Percentiles rank a stretch among this genome's conserved stretches.
These are phyloP conservation scores for Ametastegia equiseti DNA, from an alignment of 2,888 invertebrate species.

Conservation along the genomic window DNA sequence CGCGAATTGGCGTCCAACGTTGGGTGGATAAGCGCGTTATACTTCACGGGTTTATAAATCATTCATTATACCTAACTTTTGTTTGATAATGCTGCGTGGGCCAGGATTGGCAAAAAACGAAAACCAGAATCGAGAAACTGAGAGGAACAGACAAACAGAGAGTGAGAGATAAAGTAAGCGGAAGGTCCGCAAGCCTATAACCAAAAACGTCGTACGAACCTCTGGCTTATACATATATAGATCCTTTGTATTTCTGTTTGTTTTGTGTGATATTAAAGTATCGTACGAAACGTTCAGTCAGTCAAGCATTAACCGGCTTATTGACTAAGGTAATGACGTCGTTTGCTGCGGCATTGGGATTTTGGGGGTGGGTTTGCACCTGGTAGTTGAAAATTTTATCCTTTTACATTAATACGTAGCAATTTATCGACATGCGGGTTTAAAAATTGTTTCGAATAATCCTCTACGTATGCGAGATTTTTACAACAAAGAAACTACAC, in stretches of 20 bases:
- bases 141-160: not conserved
- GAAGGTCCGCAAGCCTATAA: not conserved
- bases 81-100: not conserved
- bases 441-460: not conserved
- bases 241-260: slow-evolving; percentile 27
- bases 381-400: not conserved
- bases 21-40: slow-evolving; percentile 6
- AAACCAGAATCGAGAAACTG: not conserved
- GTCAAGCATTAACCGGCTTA: slow-evolving; percentile 10
- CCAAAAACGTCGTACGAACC: not conserved
- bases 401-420: not conserved
- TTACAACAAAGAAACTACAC: too few species aligned
- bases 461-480: not conserved
- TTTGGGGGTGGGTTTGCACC: not conserved
- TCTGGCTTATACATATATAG: not conserved
- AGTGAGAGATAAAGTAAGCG: not conserved
- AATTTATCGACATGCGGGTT: not conserved
- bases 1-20: not conserved
- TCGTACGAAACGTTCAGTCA: not conserved
- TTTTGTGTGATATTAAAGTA: slow-evolving; percentile 10
- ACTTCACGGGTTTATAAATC: slow-evolving; percentile 2
- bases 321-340: slow-evolving; percentile 18
- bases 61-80: slow-evolving; percentile 3
- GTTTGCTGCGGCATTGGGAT: too few species aligned
- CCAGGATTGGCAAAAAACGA: not conserved